Evolutionary conservation across 2,113 vertebrate genomes (phyloP).

Genomic region (Regulus satrapa): DNA sequence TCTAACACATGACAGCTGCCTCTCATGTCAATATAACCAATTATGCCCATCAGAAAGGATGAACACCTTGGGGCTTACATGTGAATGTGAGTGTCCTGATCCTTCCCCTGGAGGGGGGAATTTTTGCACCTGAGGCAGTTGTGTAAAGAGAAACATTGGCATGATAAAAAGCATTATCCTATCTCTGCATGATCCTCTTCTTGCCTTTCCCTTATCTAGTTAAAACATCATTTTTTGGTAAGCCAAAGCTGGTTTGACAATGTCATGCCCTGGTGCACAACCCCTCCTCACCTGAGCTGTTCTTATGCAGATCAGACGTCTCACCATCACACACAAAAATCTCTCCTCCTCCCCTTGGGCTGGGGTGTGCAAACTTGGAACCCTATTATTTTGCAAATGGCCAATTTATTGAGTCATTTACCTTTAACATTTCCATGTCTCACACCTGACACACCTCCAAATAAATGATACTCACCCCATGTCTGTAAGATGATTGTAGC

Average conservation of each 20-base stretch:
- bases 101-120: fast-evolving
- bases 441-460: not conserved
- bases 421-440: not conserved
- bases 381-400: not conserved
- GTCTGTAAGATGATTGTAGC: not conserved
- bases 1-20: fast-evolving
- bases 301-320: not conserved
- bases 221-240: not conserved
- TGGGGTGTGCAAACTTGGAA: not conserved
- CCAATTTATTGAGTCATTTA: not conserved
- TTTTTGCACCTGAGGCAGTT: no score
- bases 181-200: not conserved
- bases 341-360: not conserved
- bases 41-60: no score
- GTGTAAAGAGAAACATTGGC: not conserved
- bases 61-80: fast-evolving
- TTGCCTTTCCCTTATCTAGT: not conserved
- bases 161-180: not conserved
- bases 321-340: not conserved
- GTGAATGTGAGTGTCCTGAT: not conserved
- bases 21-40: no score
- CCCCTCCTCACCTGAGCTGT: fast-evolving
- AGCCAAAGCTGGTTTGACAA: no score
- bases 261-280: not conserved
- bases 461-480: not conserved